Base-by-base conservation (phyloP, 2,113 vertebrate genomes). In the Dascyllus trimaculatus region DNA sequence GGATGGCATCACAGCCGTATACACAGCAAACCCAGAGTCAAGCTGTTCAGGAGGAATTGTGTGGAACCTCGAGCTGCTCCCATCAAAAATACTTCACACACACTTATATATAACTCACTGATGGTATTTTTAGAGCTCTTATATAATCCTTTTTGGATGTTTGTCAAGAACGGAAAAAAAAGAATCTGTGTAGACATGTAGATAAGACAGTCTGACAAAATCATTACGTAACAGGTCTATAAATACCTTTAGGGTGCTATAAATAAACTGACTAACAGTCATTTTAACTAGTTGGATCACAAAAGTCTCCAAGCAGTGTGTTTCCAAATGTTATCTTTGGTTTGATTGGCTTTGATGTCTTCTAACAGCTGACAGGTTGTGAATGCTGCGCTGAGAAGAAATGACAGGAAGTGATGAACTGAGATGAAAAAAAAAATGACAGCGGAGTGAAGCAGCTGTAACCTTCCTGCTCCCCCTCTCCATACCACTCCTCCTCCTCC, bases 51-150 rank as follows among this genome's bases (percentile, higher is more conserved):
- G 35, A 78, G 35, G 40, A 81, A 60, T 4, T 46, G 35, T 62
- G 53, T 54, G 15, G 29, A 66, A 64, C 18, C 56, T 35, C 19
- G 40, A 82, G 80, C 70, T 83, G 79, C 54, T 73, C 61, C 57
- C 54, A 49, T 80, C 40, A 53, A 71, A 80, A 76, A 78, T 58
- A 78, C 38, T 60, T 46, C 62, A 48, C 75, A 79, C 54, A 70
- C 29, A 32, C 19, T 67, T 60, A 82, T 74, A 77, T 78, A 78
- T 80, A 84, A 71, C 45, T 24, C 48, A 53, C 17, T 54, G 21
- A 2, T 62, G 38, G n/a, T 83, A 90, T 89, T 90, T 87, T 79
- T 83, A 78, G 85, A 85, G 7, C n/a, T 48, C 46, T 90, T 90
- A 76, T 72, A 64, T 87, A 87, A 90, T 73, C 29, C 40, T 32